Evolutionary conservation across 2,888 invertebrate species (phyloP), one percentile per base, ranked within the genome.

Genomic region (Dysmachus trigonus): DNA sequence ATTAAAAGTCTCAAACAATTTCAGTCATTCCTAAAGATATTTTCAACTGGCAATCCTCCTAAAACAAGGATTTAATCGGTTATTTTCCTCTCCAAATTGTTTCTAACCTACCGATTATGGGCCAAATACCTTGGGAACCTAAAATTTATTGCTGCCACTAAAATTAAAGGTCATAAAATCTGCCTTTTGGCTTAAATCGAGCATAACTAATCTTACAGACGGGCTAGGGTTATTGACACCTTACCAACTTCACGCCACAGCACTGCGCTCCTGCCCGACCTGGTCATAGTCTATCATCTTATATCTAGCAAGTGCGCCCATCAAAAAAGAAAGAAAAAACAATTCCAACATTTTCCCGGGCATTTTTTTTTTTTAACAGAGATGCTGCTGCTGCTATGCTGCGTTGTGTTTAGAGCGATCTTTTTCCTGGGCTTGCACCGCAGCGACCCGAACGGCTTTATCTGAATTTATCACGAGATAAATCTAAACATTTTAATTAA

Each of bases 401-500:
- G 62, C 62, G 62, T 18, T 62, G 62, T 62, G 22, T 62, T 62
- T 62, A 22, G 62, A 22, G 62, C 62, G 10, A 62, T 62, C 62
- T 62, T 53, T 62, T 3, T 22, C 62, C 27, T 62, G 62, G 8
- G 15, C 47, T 41, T 77, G 77, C 22, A 27, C 77, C 30, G 15
- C 77, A 77, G 38, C 27, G 51, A 77, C 74, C 41, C 38, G 41
- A 77, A 77, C 41, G 41, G 77, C 77, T 77, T 77, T 77, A 77
- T 77, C 77, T 77, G 77, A 77, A 77, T 77, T 77, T 77, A 77
- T 77, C 77, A 47, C 47, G 30, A 77, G 77, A 77, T 77, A 77
- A 77, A 77, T 77, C 77, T 77, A 77, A 77, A 77, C 77, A 77
- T 77, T 77, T 77, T 77, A 77, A 77, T 77, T 77, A 77, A 77